These are phyloP conservation scores for Casuarius casuarius DNA, from an alignment of 2,113 vertebrate genomes.

Conservation along the genomic window DNA sequence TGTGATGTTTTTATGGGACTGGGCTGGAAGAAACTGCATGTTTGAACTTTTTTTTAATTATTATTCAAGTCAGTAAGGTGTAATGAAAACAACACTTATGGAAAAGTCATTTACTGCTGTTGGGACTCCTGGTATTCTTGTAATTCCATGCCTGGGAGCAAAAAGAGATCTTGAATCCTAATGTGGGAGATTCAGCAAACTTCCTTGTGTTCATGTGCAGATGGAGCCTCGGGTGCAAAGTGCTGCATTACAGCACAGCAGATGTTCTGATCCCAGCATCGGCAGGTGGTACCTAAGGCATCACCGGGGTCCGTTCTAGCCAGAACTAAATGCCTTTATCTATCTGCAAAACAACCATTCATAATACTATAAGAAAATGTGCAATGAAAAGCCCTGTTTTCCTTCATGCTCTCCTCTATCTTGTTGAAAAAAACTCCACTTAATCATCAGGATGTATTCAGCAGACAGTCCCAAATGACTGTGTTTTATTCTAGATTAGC, in stretches of 20 bases:
- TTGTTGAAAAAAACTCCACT: background rate
- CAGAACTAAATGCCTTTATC: background rate
- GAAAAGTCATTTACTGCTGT: background rate
- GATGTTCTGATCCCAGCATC: background rate
- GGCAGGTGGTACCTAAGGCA: background rate
- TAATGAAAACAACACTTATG: background rate
- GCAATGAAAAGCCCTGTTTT: background rate
- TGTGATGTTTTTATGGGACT: background rate
- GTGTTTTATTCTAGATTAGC: background rate
- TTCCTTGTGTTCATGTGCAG: background rate
- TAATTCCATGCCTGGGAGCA: background rate
- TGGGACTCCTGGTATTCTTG: background rate
- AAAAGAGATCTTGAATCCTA: background rate
- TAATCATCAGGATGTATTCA: background rate
- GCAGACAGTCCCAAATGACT: background rate
- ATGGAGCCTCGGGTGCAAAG: background rate
- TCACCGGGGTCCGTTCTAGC: background rate
- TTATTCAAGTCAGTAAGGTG: slow-evolving; percentile 4
- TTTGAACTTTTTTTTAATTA: background rate
- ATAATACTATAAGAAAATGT: background rate
- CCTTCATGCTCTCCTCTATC: background rate
- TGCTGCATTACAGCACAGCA: background rate
- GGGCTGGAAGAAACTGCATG: background rate
- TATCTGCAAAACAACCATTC: background rate
- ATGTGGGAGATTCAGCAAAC: background rate